Percentiles rank a stretch among this genome's conserved stretches.
These are phyloP conservation scores for Sicus ferrugineus DNA, from an alignment of 2,888 invertebrate species.

Conservation along the genomic window DNA sequence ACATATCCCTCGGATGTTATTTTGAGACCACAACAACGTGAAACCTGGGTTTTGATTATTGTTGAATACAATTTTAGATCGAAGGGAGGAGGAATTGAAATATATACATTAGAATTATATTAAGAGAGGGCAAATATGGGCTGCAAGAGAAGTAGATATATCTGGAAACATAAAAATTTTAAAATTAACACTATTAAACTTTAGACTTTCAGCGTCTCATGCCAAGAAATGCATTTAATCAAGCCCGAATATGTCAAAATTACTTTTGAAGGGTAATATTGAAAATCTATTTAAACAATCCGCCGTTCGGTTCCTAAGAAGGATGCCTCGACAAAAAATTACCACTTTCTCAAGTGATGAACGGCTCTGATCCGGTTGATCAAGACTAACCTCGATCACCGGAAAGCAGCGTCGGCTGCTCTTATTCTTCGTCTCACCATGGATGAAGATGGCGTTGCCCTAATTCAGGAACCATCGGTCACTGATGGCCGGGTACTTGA, in stretches of 20 bases:
- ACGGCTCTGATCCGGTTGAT: neutral
- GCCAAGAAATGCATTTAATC: neutral
- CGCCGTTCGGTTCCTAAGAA: too few relatives aligned
- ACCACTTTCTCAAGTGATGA: too few relatives aligned
- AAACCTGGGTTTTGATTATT: slow-evolving; percentile 73
- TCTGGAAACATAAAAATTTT: neutral
- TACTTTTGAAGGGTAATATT: too few relatives aligned
- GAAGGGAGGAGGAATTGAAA: neutral
- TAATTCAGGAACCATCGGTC: neutral
- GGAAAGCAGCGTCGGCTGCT: neutral
- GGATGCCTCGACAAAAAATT: too few relatives aligned
- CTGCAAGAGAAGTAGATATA: neutral
- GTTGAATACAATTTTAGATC: neutral
- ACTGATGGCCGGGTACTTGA: neutral
- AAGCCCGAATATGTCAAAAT: too few relatives aligned
- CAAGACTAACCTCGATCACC: neutral
- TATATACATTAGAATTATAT: neutral
- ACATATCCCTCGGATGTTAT: slow-evolving; percentile 97
- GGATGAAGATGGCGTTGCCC: neutral
- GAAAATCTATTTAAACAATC: too few relatives aligned
- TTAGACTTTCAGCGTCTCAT: neutral
- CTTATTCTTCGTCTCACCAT: neutral
- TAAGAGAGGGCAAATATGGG: too few relatives aligned
- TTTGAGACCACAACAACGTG: slow-evolving; percentile 96
- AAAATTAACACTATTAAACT: neutral